These are phyloP conservation scores for Drepanosiphum platanoidis DNA, from an alignment of 2,888 invertebrate genomes.

Conservation along the genomic window DNA sequence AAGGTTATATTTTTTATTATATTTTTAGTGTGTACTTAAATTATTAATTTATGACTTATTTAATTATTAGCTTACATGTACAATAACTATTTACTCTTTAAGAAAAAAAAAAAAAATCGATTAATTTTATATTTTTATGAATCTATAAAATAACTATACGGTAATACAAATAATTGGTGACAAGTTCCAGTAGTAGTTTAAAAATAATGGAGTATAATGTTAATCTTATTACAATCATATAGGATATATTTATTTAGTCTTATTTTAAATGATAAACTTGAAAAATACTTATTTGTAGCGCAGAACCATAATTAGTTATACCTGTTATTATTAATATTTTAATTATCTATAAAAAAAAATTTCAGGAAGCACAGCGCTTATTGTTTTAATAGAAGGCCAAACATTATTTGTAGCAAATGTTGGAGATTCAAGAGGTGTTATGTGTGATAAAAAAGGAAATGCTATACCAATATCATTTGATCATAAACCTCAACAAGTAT, in stretches of 20 bases:
- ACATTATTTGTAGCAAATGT: constrained; percentile 93
- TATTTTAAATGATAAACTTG: too few species aligned
- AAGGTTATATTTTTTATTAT: too few species aligned
- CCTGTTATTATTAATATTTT: not conserved
- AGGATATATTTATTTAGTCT: too few species aligned
- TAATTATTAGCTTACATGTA: too few species aligned
- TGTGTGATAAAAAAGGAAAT: constrained; percentile 90
- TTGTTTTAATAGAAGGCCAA: constrained; percentile 85
- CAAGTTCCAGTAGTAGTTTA: not conserved
- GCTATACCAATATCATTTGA: constrained; percentile 93
- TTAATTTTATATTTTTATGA: too few species aligned
- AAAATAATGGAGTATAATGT: not conserved
- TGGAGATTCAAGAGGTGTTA: constrained; percentile 94
- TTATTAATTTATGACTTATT: too few species aligned
- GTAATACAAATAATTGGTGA: not conserved
- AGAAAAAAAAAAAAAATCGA: too few species aligned
- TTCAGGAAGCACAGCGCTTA: constrained; percentile 89
- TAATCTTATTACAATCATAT: too few species aligned
- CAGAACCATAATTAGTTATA: not conserved
- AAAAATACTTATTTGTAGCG: too few species aligned
- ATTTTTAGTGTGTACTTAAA: not conserved
- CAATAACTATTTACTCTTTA: too few species aligned
- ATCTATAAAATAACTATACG: too few species aligned
- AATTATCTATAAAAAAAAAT: constrained; percentile 60
- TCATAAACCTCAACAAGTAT: constrained; percentile 94